Conservation (phyloP, 2,888 invertebrate genomes). For the Drosophila helvetica region DNA sequence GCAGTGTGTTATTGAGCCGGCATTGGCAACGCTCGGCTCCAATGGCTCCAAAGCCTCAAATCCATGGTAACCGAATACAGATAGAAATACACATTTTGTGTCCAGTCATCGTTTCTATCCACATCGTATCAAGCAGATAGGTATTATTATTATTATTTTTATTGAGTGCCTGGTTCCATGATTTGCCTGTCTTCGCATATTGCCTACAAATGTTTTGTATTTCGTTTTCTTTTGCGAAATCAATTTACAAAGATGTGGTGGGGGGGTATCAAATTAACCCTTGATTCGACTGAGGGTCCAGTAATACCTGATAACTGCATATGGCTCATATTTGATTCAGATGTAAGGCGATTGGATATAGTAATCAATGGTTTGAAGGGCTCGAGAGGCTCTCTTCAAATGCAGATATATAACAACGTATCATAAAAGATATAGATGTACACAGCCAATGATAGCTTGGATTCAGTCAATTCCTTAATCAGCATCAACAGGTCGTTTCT, state of each 20-base stretch:
- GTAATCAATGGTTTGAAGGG: no score
- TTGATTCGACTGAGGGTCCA: not conserved
- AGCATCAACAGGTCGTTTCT: no score
- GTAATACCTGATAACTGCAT: no score
- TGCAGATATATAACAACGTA: no score
- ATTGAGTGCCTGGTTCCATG: conserved; percentile 16
- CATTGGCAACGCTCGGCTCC: conserved; percentile 54
- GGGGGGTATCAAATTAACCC: conserved; percentile 28
- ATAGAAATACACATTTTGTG: conserved; percentile 30
- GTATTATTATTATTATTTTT: not conserved
- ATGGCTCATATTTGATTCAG: no score
- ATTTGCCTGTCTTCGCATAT: conserved; percentile 41
- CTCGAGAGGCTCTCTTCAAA: no score
- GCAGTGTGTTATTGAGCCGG: conserved; percentile 59
- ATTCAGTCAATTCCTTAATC: no score
- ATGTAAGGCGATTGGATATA: no score
- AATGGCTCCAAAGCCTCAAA: conserved; percentile 21
- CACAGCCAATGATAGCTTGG: no score
- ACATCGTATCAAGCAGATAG: no score
- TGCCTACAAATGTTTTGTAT: conserved; percentile 26
- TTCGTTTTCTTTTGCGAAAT: conserved; percentile 56
- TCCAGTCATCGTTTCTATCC: conserved; percentile 21
- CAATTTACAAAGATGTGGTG: conserved; percentile 50
- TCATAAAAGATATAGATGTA: no score
- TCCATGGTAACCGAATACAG: conserved; percentile 30